Base-by-base conservation (phyloP, 2,888 invertebrate species). In the Synanthedon tipuliformis region DNA sequence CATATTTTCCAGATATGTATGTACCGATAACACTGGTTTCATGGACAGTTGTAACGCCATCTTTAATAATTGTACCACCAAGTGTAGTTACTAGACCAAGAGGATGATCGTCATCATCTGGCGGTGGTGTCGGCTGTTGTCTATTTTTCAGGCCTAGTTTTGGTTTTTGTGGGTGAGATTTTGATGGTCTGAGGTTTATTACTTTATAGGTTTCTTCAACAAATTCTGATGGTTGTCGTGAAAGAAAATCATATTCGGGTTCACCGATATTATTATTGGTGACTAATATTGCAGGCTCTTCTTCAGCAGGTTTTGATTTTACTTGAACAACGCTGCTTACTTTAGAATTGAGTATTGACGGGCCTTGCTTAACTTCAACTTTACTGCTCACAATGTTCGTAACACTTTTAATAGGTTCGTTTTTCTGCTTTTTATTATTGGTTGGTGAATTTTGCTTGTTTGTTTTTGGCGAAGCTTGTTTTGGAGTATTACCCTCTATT, bases 21-120 rank as follows among this genome's bases (percentile, higher is more conserved):
- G 96, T 95, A 27, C 96, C 94, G 64, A 95, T 93, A n/a, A 96
- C 95, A 71, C 93, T 94, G 0, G 95, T 95, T 80, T 95, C 95
- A 69, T 94, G 94, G 5, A 95, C 91, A 0, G 95, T 95, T 4
- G 95, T 95, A 2, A 92, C 81, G 1, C 95, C 95, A 66, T 94
- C 94, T 70, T 92, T 93, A 4, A 95, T 92, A 54, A 94, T 90
- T 4, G 94, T 95, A 18, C 95, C 96, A 49, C 94, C 95, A 52
- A 95, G 88, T 65, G 93, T 94, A 5, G 95, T 94, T 0, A 96
- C 94, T 53, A 95, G 82, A 4, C 95, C 95, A 1, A 94, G 89
- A 0, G 94, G 94, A 73, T 92, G 93, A 56, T 90, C 89, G 34
- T 90, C 89, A 54, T 92, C 90, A 27, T 89, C 88, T 49, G 82